Evolutionary conservation across 2,113 vertebrate genomes (phyloP), one percentile per base, ranked within the genome.

Genomic region (Thunnus thynnus): DNA sequence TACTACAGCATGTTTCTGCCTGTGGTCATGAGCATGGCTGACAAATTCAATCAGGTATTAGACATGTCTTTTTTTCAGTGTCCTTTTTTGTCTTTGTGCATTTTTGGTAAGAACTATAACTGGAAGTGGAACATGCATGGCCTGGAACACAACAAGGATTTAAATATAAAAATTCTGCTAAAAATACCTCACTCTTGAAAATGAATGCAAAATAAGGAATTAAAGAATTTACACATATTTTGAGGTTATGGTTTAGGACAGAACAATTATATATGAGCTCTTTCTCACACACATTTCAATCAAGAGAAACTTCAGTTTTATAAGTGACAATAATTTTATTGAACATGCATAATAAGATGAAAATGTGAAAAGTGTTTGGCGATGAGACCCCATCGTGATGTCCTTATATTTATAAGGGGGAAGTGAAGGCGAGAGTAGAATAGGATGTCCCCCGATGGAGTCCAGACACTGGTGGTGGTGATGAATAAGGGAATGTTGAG

Each of bases 1-100:
- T 89, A 87, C 82, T 51, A 68, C 87, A 85, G 54, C 89, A 64
- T 88, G 89, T 88, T 89, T 64, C 75, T 74, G 87, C 86, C 88
- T 71, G 54, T 84, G 88, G 91, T 90, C 76, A 64, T 84, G 83
- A 87, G 86, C 75, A 83, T 51, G 72, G 77, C 56, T 84, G 85
- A 91, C 88, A 84, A 92, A 91, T 91, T 72, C 82, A 89, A 84
- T 89, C 85, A n/a, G 20, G 18, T 9, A 69, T 82, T 62, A 78
- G 68, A 76, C 63, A 41, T 76, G 70, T 80, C 27, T 74, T 61
- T 20, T 32, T 57, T 18, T 12, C 41, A 4, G 47, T 67, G 36
- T 46, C 41, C 41, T 48, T 32, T 55, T 67, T 70, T 36, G 62
- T 78, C 61, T 67, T 75, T 70, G 22, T 14, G 72, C 30, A 62